Conservation (phyloP, 2,797 vertebrate species). For the Enteromius treurensis region DNA sequence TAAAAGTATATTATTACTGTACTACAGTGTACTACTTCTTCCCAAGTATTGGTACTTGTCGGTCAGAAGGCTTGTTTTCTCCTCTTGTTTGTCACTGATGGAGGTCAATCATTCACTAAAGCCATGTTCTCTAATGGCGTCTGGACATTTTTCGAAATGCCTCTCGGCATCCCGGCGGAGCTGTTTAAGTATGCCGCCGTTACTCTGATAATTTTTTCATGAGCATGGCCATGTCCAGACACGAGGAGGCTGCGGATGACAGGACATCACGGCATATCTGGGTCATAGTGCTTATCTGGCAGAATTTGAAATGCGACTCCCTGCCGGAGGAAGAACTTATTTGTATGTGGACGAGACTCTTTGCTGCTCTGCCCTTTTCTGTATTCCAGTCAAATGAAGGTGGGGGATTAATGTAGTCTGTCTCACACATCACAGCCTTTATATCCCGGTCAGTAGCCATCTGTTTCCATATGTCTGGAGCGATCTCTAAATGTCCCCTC, state of each 20-base stretch:
- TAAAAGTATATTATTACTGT: not conserved
- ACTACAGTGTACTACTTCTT: not conserved
- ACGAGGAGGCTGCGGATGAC: conserved; percentile 8
- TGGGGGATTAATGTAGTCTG: conserved; percentile 42
- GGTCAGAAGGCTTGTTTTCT: not conserved
- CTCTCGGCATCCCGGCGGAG: not conserved
- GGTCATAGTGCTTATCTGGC: conserved; percentile 52
- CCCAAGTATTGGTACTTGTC: not conserved
- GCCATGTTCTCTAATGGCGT: not conserved
- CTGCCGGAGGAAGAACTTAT: conserved; percentile 30
- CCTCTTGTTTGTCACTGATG: conserved; percentile 3
- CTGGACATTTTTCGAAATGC: conserved; percentile 41
- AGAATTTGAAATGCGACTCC: conserved; percentile 48
- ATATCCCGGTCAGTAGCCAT: conserved; percentile 52
- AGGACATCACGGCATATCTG: conserved; percentile 36
- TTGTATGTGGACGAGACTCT: conserved; percentile 56
- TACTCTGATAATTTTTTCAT: conserved; percentile 50
- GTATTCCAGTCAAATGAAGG: conserved; percentile 37
- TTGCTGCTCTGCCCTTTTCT: conserved; percentile 42
- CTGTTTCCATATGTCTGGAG: conserved; percentile 57
- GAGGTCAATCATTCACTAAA: conserved; percentile 46
- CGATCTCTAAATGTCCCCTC: conserved; percentile 72
- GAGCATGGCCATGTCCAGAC: conserved; percentile 26
- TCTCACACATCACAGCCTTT: conserved; percentile 53
- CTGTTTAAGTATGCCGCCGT: conserved; percentile 8